These are phyloP conservation scores for Heliothis subflexa DNA, from an alignment of 1,140 invertebrate genomes.

Conservation along the genomic window DNA sequence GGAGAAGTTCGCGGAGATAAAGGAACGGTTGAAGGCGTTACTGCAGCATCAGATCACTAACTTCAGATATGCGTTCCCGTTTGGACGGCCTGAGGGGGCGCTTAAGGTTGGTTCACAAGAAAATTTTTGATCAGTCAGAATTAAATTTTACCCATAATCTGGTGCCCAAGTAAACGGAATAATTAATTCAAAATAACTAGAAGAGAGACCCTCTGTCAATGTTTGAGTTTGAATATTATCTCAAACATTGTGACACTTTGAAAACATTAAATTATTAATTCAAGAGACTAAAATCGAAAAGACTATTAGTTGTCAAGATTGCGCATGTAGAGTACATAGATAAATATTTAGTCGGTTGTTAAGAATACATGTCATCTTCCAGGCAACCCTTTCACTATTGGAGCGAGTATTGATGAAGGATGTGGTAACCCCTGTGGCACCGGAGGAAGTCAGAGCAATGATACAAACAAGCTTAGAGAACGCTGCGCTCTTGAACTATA, in stretches of 20 bases:
- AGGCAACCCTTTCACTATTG: slow-evolving; percentile 96
- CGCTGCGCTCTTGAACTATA: slow-evolving; percentile 99
- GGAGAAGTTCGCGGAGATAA: slow-evolving; percentile 99
- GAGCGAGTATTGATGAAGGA: slow-evolving; percentile 99
- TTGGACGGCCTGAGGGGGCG: slow-evolving; percentile 98
- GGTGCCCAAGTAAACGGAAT: no score
- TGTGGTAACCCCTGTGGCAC: slow-evolving; percentile 98
- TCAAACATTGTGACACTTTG: no score
- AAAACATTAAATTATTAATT: no score
- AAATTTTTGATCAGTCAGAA: background rate
- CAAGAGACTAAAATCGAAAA: no score
- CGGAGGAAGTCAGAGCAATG: slow-evolving; percentile 97
- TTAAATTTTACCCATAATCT: background rate
- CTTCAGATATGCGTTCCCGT: slow-evolving; percentile 99
- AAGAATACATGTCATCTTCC: slow-evolving; percentile 50
- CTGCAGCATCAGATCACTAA: slow-evolving; percentile 99
- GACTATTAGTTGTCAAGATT: no score
- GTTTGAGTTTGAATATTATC: no score
- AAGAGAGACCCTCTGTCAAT: no score
- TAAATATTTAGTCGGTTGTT: background rate
- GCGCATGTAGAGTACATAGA: no score
- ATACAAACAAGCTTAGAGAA: slow-evolving; percentile 99
- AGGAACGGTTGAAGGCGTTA: slow-evolving; percentile 96
- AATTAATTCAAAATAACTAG: no score
- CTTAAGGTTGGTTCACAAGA: slow-evolving; percentile 88